Base-by-base conservation (phyloP, 2,797 vertebrate species). In the Xenops minutus region DNA sequence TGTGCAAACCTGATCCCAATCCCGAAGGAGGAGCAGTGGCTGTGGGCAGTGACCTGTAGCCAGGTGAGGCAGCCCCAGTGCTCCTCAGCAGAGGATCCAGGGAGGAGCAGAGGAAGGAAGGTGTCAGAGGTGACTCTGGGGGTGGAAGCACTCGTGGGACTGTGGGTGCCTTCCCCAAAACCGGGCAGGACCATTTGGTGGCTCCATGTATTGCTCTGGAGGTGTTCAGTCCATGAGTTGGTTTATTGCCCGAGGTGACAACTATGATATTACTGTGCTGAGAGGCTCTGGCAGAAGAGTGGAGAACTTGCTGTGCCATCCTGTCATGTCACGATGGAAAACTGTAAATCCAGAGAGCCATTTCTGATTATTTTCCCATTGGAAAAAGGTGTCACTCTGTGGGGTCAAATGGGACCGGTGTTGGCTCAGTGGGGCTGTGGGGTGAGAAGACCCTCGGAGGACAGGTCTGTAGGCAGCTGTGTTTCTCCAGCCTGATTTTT, bases 211-310 rank as follows among this genome's bases (percentile, higher is more conserved):
- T 51, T 2, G 0, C 37, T 67, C 44, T 59, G 62, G 27, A 56
- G 29, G 10, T 15, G 2, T 9, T 12, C 32, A 22, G 30, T 8
- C 18, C 11, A 0, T 32, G 44, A 5, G 7, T 23, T 24, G 17
- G 24, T 43, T 62, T 80, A 24, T 26, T 43, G 34, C 10, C 55
- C 7, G 4, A 22, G 67, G 58, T 41, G 82, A 16, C 22, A 39
- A 4, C 21, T 5, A 0, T 4, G 56, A 30, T 7, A 0, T 12
- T 19, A 1, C 44, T 0, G 1, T 20, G 44, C 41, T 1, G 1
- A 0, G 39, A 29, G 5, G 24, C 46, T 59, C 63, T 22, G 59
- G 64, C 29, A 43, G 56, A 14, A 10, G 49, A 14, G 44, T 2
- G 36, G 46, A 27, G 73, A 59, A 36, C 22, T 1, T 32, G 1